phyloP scores from a whole-genome alignment of 2,888 invertebrate genomes.

The Chymomyza caudatula region DNA sequence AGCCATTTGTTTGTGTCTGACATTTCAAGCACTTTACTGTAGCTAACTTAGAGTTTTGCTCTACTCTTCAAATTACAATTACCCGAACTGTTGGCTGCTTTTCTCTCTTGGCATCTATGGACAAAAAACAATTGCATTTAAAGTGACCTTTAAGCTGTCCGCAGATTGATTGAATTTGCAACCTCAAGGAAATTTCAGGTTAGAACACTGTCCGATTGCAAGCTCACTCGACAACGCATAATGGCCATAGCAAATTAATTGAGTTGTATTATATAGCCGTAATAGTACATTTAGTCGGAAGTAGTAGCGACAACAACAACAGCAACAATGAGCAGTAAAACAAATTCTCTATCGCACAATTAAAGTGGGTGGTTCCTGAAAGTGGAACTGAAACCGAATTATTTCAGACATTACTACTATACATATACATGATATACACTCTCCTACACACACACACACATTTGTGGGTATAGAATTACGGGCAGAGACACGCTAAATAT shows the following conservation, averaged over 20 bases:
- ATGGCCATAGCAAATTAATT: constrained; percentile 56
- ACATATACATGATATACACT: not conserved
- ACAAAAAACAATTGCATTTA: constrained; percentile 1
- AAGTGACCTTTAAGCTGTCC: not conserved
- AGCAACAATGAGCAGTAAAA: constrained; percentile 1
- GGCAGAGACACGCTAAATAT: constrained; percentile 51
- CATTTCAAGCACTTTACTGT: not conserved
- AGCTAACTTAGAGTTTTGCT: not conserved
- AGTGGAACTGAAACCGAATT: constrained; percentile 22
- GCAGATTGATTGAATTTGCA: not conserved
- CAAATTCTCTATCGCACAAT: not conserved
- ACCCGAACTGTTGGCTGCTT: not conserved
- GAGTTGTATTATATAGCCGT: constrained; percentile 37
- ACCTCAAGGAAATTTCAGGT: not conserved
- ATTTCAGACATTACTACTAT: not conserved
- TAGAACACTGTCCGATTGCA: not conserved
- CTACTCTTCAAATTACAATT: not conserved
- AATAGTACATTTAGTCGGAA: not conserved
- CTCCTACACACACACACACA: not conserved
- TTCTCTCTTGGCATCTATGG: not conserved
- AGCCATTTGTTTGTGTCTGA: not conserved
- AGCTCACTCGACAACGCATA: not conserved
- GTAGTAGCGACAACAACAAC: constrained; percentile 20
- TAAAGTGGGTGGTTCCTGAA: not conserved
- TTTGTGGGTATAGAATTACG: not conserved